A percentile compares a stretch with the other conserved stretches of the same genome.
Conservation (phyloP, 2,888 invertebrate species). For the Desoria tigrina region DNA sequence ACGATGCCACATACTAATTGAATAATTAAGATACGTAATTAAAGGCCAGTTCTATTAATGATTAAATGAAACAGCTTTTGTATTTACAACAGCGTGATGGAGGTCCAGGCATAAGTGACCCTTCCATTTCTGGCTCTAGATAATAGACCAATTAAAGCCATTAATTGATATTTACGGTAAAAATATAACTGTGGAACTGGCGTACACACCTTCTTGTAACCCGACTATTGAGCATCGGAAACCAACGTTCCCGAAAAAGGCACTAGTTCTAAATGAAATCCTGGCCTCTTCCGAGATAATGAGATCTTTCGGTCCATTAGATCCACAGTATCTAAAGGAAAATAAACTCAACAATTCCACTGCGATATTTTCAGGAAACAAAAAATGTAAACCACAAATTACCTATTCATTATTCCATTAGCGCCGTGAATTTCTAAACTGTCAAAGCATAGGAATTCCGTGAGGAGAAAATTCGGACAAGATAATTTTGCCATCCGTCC, state of each 20-base stretch:
- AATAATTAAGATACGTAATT: no score
- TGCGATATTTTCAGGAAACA: no score
- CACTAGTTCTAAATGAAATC: constrained; percentile 42
- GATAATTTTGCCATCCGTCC: constrained; percentile 11
- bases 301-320: constrained; percentile 30
- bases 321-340: constrained; percentile 36
- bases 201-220: background rate
- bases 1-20: constrained; percentile 41
- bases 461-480: constrained; percentile 42
- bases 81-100: background rate
- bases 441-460: constrained; percentile 47
- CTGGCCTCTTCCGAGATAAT: constrained; percentile 22
- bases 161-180: no score
- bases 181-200: no score
- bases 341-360: no score
- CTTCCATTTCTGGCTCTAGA: no score
- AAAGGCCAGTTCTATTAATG: no score
- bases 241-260: constrained; percentile 39
- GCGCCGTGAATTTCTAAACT: constrained; percentile 26
- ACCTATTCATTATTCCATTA: constrained; percentile 38
- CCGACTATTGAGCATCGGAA: constrained; percentile 38
- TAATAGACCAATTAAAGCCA: no score
- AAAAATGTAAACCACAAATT: no score
- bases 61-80: no score
- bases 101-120: background rate